Percentiles rank a stretch among this genome's conserved stretches.
Evolutionary conservation across 2,888 invertebrate genomes (phyloP).

Genomic region (Phoenoteleia sp.): DNA sequence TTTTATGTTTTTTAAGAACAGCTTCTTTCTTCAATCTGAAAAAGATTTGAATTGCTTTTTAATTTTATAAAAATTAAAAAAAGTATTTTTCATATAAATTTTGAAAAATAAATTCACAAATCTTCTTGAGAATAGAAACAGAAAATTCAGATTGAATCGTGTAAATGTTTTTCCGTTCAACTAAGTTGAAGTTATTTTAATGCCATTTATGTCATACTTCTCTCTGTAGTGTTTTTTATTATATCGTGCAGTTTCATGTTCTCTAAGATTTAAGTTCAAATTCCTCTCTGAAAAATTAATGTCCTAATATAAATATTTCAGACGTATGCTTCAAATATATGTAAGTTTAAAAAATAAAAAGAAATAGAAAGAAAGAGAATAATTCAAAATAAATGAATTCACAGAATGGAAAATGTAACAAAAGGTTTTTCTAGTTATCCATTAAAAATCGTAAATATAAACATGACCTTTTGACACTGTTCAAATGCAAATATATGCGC

Average conservation of each 20-base stretch:
- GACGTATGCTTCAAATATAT: slow-evolving; percentile 49
- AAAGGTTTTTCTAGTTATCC: slow-evolving; percentile 53
- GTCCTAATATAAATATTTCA: slow-evolving; percentile 47
- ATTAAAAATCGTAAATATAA: slow-evolving; percentile 46
- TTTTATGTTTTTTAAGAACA: no score
- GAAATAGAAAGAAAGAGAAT: slow-evolving; percentile 43
- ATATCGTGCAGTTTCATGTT: slow-evolving; percentile 33
- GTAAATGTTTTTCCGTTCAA: no score
- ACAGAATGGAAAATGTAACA: slow-evolving; percentile 51
- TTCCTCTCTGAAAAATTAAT: slow-evolving; percentile 49
- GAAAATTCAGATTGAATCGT: no score
- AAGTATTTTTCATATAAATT: no score
- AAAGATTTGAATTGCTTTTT: no score
- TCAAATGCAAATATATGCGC: slow-evolving; percentile 29
- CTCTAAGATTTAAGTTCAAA: slow-evolving; percentile 52
- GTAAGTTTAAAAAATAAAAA: slow-evolving; percentile 53
- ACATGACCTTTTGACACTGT: slow-evolving; percentile 15
- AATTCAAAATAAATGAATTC: slow-evolving; percentile 51
- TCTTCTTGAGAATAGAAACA: no score
- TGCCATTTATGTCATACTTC: slow-evolving; percentile 26
- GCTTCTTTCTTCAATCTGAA: no score
- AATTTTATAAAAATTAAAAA: no score
- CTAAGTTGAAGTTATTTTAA: no score
- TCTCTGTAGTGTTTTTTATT: slow-evolving; percentile 36
- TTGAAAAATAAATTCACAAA: no score